Evolutionary conservation across 2,113 vertebrate genomes (phyloP).

Genomic region (Thalassoma bifasciatum): DNA sequence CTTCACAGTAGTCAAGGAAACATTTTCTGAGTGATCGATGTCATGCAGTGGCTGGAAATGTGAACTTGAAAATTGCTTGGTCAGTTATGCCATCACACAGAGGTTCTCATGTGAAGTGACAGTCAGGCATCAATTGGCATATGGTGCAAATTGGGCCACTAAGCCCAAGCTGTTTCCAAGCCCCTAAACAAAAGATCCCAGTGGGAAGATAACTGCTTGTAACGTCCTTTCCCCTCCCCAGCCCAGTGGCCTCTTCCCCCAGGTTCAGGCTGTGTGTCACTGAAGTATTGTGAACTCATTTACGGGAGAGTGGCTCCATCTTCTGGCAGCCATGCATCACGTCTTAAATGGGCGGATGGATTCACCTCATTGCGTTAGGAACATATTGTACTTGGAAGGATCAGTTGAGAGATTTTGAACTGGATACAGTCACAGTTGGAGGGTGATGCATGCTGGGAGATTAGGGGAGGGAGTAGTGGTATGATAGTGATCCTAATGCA

Average conservation of each 20-base stretch:
- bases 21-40: constrained; percentile 4
- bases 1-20: not conserved
- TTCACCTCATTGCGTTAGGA: constrained; percentile 23
- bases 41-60: constrained; percentile 20
- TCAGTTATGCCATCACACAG: constrained; percentile 66
- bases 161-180: constrained; percentile 56
- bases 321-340: constrained; percentile 29
- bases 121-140: constrained; percentile 57
- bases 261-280: not conserved
- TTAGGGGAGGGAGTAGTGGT: constrained; percentile 10
- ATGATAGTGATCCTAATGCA: constrained; percentile 23
- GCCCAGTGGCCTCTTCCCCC: constrained; percentile 1
- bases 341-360: not conserved
- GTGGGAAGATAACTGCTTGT: constrained; percentile 60
- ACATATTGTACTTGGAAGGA: constrained; percentile 63
- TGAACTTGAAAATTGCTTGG: constrained; percentile 19
- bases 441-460: constrained; percentile 55
- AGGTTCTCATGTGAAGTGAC: constrained; percentile 66
- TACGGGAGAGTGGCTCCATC: constrained; percentile 62
- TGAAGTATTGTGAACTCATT: constrained; percentile 3
- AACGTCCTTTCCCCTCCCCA: constrained; percentile 60
- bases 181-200: constrained; percentile 73
- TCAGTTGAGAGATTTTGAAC: constrained; percentile 58
- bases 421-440: constrained; percentile 42
- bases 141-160: constrained; percentile 69